phyloP scores from a whole-genome alignment of 64 coral and sea anemone genomes.

The Platygyra sinensis region DNA sequence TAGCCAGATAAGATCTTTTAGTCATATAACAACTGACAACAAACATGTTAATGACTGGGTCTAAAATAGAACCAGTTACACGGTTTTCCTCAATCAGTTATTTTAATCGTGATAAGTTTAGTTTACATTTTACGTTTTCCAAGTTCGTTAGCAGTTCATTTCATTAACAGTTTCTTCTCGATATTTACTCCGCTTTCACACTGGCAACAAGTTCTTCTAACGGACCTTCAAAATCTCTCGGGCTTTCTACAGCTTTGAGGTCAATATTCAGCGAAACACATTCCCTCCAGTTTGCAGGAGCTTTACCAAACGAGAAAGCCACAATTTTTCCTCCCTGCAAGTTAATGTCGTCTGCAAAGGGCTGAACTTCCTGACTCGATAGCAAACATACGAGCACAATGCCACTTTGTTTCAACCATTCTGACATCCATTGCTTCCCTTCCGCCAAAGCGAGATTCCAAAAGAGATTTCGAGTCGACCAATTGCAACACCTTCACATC shows the following conservation, averaged over 20 bases:
- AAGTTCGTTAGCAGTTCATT: too few species aligned
- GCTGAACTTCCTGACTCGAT: background rate
- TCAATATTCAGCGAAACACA: background rate
- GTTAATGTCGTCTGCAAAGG: background rate
- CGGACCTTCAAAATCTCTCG: constrained; percentile 16
- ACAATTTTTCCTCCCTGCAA: constrained; percentile 6
- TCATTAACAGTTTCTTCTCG: background rate
- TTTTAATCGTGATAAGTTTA: too few species aligned
- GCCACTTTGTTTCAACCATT: background rate
- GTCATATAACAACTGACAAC: too few species aligned
- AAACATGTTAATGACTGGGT: too few species aligned
- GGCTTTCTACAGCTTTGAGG: background rate
- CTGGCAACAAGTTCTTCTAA: constrained; percentile 16
- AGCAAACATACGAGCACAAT: background rate
- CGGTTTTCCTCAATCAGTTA: too few species aligned
- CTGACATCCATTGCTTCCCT: background rate
- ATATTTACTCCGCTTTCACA: background rate
- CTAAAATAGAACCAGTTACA: too few species aligned
- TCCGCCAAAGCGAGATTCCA: background rate
- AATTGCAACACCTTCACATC: background rate
- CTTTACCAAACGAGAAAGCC: background rate
- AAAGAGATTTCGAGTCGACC: background rate
- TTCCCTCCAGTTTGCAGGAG: background rate
- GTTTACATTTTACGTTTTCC: too few species aligned
- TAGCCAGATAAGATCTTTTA: too few species aligned